Percentiles rank a stretch among this genome's conserved stretches.
phyloP scores from a whole-genome alignment of 2,797 vertebrate species.

The Pseudocheirus occidentalis region DNA sequence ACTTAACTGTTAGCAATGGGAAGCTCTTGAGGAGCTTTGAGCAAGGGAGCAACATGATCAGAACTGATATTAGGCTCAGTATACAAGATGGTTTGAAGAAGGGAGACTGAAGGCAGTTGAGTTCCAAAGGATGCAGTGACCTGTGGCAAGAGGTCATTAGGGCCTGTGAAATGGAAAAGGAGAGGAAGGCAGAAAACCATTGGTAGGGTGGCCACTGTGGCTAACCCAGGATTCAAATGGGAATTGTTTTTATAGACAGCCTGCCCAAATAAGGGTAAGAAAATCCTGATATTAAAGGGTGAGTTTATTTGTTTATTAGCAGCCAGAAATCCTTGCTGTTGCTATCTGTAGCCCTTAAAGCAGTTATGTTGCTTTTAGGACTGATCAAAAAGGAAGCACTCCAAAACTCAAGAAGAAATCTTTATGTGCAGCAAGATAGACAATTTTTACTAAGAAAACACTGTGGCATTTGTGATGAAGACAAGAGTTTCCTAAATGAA shows the following conservation, averaged over 20 bases:
- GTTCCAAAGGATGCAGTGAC: neutral
- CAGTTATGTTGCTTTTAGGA: constrained; percentile 68
- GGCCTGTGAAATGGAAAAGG: neutral
- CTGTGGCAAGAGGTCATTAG: neutral
- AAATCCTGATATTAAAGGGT: constrained; percentile 66
- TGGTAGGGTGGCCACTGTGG: neutral
- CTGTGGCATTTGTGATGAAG: constrained; percentile 12
- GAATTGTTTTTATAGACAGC: neutral
- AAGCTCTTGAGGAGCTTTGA: too few species aligned
- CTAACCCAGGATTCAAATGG: neutral
- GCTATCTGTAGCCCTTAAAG: constrained; percentile 76
- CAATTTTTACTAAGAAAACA: constrained; percentile 24
- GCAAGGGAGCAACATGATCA: too few species aligned
- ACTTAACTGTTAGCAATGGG: too few species aligned
- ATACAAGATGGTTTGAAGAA: neutral
- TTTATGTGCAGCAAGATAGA: constrained; percentile 64
- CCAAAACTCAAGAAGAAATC: constrained; percentile 65
- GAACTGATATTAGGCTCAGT: too few species aligned
- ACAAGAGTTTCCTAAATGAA: constrained; percentile 60
- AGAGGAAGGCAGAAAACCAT: neutral
- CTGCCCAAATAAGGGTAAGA: neutral
- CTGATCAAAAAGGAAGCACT: constrained; percentile 72
- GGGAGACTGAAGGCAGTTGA: neutral
- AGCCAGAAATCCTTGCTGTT: constrained; percentile 71
- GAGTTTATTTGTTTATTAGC: constrained; percentile 76